These are phyloP conservation scores for Diplodus sargus DNA, from an alignment of 2,797 vertebrate species.

Conservation along the genomic window DNA sequence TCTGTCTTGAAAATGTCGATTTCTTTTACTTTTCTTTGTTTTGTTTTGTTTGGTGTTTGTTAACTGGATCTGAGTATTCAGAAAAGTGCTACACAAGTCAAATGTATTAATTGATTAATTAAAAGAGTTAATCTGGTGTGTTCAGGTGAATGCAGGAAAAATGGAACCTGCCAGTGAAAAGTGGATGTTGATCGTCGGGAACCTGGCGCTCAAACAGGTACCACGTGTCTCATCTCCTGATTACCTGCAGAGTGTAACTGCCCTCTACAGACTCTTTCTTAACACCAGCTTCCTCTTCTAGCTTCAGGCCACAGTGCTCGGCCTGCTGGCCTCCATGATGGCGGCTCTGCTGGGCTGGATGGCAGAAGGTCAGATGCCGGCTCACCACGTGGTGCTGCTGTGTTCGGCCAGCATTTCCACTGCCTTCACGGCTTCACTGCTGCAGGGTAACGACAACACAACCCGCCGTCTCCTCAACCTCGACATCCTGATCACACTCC, in stretches of 20 bases:
- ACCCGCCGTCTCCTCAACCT: background rate
- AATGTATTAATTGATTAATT: no score
- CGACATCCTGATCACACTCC: background rate
- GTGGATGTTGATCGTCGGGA: slow-evolving; percentile 93
- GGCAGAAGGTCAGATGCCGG: slow-evolving; percentile 88
- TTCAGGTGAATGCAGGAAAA: slow-evolving; percentile 93
- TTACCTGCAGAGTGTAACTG: background rate
- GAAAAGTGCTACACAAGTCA: no score
- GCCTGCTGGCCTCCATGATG: slow-evolving; percentile 91
- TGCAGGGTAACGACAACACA: slow-evolving; percentile 87
- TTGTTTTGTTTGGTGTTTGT: no score
- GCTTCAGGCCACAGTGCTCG: slow-evolving; percentile 95
- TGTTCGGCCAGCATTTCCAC: slow-evolving; percentile 93
- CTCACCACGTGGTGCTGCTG: slow-evolving; percentile 89
- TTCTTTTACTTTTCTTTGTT: no score
- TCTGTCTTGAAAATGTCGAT: no score
- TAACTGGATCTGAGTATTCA: no score
- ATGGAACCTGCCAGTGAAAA: slow-evolving; percentile 91
- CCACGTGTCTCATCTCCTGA: slow-evolving; percentile 3
- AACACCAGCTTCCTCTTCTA: slow-evolving; percentile 49
- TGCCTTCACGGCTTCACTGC: slow-evolving; percentile 91
- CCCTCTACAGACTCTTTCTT: background rate
- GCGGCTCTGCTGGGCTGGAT: slow-evolving; percentile 91
- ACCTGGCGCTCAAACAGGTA: slow-evolving; percentile 96
- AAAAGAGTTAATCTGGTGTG: slow-evolving; percentile 1